phyloP scores from a whole-genome alignment of 1,140 invertebrate genomes.

The Halictus rubicundus region DNA sequence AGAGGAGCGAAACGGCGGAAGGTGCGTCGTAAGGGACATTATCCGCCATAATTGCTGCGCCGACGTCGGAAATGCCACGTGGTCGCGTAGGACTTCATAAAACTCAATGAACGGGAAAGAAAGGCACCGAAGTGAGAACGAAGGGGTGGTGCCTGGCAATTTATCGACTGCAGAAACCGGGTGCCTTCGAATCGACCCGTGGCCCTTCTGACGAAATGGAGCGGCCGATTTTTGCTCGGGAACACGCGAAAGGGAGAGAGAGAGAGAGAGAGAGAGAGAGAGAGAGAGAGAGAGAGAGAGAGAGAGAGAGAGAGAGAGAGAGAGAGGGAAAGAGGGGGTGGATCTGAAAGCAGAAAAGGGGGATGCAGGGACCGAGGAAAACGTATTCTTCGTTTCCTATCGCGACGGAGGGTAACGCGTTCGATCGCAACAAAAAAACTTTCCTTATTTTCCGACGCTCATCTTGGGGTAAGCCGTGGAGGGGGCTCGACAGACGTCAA shows the following conservation, averaged over 20 bases:
- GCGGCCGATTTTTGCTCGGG: constrained; percentile 43
- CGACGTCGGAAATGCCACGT: constrained; percentile 4
- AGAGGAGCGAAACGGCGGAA: no score
- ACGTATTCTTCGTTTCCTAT: constrained; percentile 47
- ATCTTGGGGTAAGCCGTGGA: constrained; percentile 4
- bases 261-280: no score
- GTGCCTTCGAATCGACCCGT: constrained; percentile 55
- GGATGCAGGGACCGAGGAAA: not conserved
- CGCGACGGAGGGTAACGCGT: constrained; percentile 41
- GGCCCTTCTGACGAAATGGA: constrained; percentile 60
- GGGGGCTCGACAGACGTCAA: constrained; percentile 27
- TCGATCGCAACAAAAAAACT: constrained; percentile 56
- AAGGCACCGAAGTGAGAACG: constrained; percentile 9
- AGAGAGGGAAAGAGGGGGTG: no score
- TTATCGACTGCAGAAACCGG: constrained; percentile 55
- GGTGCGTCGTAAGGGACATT: not conserved
- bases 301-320: no score
- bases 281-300: no score
- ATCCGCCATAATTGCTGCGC: constrained; percentile 13
- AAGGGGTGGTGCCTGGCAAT: constrained; percentile 35
- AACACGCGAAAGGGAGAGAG: constrained; percentile 3
- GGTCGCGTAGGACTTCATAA: constrained; percentile 18
- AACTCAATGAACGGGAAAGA: constrained; percentile 24
- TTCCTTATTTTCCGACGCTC: constrained; percentile 56
- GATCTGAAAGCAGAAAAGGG: not conserved